Percentiles rank a stretch among this genome's conserved stretches.
These are phyloP conservation scores for Xenotilapia caudafasciata DNA, from an alignment of 2,113 vertebrate genomes.

Conservation along the genomic window DNA sequence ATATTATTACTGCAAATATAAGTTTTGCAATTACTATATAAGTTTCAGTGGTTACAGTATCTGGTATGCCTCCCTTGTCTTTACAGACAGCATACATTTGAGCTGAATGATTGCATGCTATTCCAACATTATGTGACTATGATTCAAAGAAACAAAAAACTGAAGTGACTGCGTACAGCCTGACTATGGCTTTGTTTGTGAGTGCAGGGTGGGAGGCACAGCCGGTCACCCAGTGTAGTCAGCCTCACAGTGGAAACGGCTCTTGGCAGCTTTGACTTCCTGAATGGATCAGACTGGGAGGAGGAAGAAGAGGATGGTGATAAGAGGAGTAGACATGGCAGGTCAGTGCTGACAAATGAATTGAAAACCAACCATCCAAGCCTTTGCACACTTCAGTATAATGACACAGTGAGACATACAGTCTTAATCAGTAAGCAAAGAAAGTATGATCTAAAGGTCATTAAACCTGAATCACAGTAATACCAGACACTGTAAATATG, in stretches of 20 bases:
- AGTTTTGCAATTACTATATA: not conserved
- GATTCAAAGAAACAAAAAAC: not conserved
- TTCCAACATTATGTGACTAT: not conserved
- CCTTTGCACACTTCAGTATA: not conserved
- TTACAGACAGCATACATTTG: not conserved
- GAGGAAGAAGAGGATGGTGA: conserved; percentile 74
- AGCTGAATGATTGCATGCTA: not conserved
- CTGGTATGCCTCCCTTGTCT: not conserved
- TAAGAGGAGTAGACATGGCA: conserved; percentile 20
- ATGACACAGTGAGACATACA: not conserved
- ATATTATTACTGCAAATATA: not conserved
- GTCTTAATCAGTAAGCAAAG: not conserved
- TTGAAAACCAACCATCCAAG: not conserved
- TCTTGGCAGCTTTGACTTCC: conserved; percentile 93
- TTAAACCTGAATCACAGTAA: not conserved
- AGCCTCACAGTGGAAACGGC: conserved; percentile 91
- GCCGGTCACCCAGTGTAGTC: conserved; percentile 81
- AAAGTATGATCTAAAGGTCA: not conserved
- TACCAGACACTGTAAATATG: not conserved
- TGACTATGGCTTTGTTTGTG: not conserved
- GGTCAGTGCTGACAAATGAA: conserved; percentile 15
- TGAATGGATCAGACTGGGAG: conserved; percentile 85
- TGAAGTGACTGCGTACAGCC: not conserved
- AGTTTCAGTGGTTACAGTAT: not conserved
- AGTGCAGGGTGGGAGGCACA: conserved; percentile 75